Base-by-base conservation (phyloP, 2,797 vertebrate genomes). In the Oreochromis mossambicus region DNA sequence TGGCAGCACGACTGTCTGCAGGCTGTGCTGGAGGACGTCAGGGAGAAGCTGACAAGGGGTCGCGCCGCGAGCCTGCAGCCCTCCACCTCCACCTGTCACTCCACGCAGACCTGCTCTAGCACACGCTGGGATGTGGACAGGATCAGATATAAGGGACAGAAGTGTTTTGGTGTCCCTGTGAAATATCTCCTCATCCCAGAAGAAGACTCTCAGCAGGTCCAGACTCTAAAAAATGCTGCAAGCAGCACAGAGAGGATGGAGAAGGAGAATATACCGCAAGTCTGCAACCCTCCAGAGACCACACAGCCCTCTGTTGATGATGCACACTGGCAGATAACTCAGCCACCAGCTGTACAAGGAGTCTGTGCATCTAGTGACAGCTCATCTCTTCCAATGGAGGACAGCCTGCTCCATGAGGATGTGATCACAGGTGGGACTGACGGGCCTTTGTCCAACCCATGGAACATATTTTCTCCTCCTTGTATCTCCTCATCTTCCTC, bases 401-500 rank as follows among this genome's bases (percentile, higher is more conserved):
- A 81, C 50, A 5, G 4, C 5, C 2, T 79, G 21, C 41, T 77
- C 2, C 13, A 82, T 1, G 83, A 86, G 10, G 41, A 82, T 46
- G 1, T 70, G 8, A 4, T 77, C 4, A 0, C 26, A 8, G 52
- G 6, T 11, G 6, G 81, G 19, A 34, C 29, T 7, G 68, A 78
- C 8, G 0, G 3, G 36, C 51, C 46, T 48, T 41, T 70, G 24
- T 24, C 73, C 17, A 90, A 91, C 52, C 93, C 91, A 0, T 96
- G 95, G 95, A 90, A 95, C 76, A 80, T 84, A 2, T 95, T 92
- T 19, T n/a, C 85, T 56, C 85, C 92, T 13, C 94, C 89, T 2
- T 15, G 15, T 29, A 54, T 61, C 7, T 68, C 63, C 14, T 85
- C 79, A 2, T 89, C 85, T 0, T 88, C 80, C 24, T 82, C 86